These are phyloP conservation scores for Petrolisthes cinctipes DNA, from an alignment of 2,888 invertebrate genomes.

Conservation along the genomic window DNA sequence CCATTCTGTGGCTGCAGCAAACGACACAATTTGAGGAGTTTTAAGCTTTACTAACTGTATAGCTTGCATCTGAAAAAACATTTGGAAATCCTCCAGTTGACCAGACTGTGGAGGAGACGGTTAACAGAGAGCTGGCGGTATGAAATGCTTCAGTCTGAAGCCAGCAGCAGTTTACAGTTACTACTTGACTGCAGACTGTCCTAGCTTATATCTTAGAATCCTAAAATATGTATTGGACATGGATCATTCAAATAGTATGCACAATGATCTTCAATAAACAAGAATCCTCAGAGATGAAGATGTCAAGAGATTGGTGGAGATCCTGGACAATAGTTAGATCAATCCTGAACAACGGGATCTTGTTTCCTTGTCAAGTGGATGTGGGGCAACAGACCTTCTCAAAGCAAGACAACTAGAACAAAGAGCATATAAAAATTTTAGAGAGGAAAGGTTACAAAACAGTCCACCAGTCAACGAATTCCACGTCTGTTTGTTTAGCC, in stretches of 20 bases:
- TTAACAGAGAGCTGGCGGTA: slow-evolving; percentile 7
- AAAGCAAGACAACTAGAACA: neutral
- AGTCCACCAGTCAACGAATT: neutral
- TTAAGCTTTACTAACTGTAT: neutral
- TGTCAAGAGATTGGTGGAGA: neutral
- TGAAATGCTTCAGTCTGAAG: slow-evolving; percentile 13
- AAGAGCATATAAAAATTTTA: neutral
- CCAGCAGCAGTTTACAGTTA: neutral
- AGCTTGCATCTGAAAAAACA: neutral
- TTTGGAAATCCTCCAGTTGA: slow-evolving; percentile 6
- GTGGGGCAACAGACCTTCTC: neutral
- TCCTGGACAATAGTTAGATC: neutral
- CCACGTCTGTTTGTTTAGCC: too few relatives aligned
- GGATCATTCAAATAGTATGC: too few relatives aligned
- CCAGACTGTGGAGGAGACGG: slow-evolving; percentile 26
- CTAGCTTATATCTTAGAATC: neutral
- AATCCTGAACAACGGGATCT: neutral
- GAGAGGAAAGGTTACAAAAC: neutral
- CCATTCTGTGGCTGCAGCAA: too few relatives aligned
- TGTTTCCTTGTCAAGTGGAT: too few relatives aligned
- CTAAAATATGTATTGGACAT: neutral
- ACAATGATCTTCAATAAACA: neutral
- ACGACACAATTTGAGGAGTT: too few relatives aligned
- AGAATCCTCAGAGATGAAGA: neutral
- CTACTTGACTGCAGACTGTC: too few relatives aligned